Evolutionary conservation across 2,797 vertebrate genomes (phyloP).

Genomic region (Dipus sagitta): DNA sequence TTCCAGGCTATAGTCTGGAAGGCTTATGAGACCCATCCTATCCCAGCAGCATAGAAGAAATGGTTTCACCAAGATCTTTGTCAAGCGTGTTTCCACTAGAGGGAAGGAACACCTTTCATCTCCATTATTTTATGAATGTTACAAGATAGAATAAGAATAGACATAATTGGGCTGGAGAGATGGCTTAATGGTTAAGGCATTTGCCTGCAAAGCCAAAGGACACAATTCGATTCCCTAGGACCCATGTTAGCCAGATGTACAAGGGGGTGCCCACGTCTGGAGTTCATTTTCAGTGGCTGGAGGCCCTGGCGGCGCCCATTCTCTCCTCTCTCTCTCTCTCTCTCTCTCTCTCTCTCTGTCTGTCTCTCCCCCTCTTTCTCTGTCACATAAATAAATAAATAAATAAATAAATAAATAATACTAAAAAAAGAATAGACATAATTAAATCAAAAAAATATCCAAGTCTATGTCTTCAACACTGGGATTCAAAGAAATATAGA

Average conservation of each 20-base stretch:
- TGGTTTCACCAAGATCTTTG: slow-evolving; percentile 30
- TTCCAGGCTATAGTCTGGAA: slow-evolving; percentile 23
- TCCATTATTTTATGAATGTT: slow-evolving; percentile 62
- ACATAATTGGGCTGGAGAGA: neutral
- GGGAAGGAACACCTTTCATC: slow-evolving; percentile 48
- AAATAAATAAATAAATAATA: no score
- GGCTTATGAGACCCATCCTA: slow-evolving; percentile 41
- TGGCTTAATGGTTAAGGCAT: no score
- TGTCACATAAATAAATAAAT: no score
- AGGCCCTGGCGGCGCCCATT: no score
- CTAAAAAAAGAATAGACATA: slow-evolving; percentile 36
- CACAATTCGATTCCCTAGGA: no score
- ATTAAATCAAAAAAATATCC: slow-evolving; percentile 35
- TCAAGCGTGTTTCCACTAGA: slow-evolving; percentile 55
- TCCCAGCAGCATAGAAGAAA: slow-evolving; percentile 46
- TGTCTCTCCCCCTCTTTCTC: no score
- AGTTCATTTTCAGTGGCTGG: no score
- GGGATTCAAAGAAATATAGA: slow-evolving; percentile 34
- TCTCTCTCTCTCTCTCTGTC: no score
- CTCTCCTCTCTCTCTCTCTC: no score
- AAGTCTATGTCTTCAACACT: slow-evolving; percentile 18
- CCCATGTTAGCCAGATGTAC: no score
- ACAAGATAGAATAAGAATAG: slow-evolving; percentile 51
- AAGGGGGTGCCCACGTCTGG: no score
- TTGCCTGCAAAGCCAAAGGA: no score